Percentiles rank a stretch among this genome's conserved stretches.
These are phyloP conservation scores for Pachyrhynchus sulphureomaculatus DNA, from an alignment of 1,140 invertebrate genomes.

Conservation along the genomic window DNA sequence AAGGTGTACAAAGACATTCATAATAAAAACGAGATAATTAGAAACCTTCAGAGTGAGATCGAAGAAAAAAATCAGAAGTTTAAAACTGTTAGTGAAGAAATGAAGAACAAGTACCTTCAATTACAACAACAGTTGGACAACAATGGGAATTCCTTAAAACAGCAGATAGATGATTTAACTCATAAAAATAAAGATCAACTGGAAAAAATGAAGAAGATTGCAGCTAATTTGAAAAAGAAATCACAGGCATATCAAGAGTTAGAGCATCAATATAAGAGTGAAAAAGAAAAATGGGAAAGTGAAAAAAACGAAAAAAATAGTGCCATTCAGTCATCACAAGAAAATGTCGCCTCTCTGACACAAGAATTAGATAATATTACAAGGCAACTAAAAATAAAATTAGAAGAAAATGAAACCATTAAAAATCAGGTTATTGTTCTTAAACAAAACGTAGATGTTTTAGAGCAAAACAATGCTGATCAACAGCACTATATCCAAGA, in stretches of 20 bases:
- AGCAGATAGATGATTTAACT: conserved; percentile 52
- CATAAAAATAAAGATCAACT: conserved; percentile 58
- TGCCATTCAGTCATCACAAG: conserved; percentile 46
- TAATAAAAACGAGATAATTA: conserved; percentile 49
- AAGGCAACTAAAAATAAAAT: conserved; percentile 41
- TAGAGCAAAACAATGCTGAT: conserved; percentile 27
- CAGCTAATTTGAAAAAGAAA: conserved; percentile 73
- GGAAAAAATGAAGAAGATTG: conserved; percentile 77
- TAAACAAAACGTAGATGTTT: conserved; percentile 19
- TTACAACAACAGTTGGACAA: conserved; percentile 50
- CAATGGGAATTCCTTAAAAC: conserved; percentile 41
- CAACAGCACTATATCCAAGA: conserved; percentile 35
- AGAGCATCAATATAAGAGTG: conserved; percentile 56
- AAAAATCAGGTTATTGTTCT: conserved; percentile 15
- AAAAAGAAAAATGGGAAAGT: conserved; percentile 45
- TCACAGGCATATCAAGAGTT: conserved; percentile 62
- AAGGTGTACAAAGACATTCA: conserved; percentile 41
- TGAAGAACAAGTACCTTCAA: conserved; percentile 49
- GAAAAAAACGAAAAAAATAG: conserved; percentile 50
- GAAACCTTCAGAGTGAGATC: conserved; percentile 50
- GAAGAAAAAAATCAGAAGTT: conserved; percentile 60
- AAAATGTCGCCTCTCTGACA: conserved; percentile 45
- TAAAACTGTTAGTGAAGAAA: conserved; percentile 53
- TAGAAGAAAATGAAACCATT: conserved; percentile 39
- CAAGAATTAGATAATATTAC: conserved; percentile 38